Percentiles rank a stretch among this genome's conserved stretches.
These are phyloP conservation scores for Tetragonisca angustula DNA, from an alignment of 2,888 invertebrate genomes.

Conservation along the genomic window DNA sequence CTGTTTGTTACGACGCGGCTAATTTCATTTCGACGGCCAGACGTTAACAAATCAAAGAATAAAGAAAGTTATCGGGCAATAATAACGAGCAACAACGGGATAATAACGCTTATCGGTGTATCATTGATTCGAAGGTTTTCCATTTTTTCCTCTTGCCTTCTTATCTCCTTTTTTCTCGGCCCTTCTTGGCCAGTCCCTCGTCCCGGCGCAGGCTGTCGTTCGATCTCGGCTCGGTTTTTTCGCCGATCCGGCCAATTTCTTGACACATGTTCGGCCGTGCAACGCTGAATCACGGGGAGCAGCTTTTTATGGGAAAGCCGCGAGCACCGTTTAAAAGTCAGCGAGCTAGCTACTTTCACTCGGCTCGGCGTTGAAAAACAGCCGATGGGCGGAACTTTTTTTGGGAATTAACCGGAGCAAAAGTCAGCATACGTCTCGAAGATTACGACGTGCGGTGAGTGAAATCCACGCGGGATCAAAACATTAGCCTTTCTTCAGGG, in stretches of 20 bases:
- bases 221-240: slow-evolving; percentile 46
- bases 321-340: slow-evolving; percentile 72
- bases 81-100: slow-evolving; percentile 20
- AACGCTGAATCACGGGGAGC: slow-evolving; percentile 61
- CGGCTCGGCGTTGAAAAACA: slow-evolving; percentile 69
- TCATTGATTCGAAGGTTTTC: slow-evolving; percentile 34
- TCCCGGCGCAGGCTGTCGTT: slow-evolving; percentile 29
- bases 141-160: neutral
- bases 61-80: slow-evolving; percentile 19
- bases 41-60: slow-evolving; percentile 1
- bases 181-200: neutral
- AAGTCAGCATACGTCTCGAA: slow-evolving; percentile 58
- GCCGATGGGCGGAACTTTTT: slow-evolving; percentile 68
- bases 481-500: slow-evolving; percentile 64
- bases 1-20: neutral
- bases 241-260: slow-evolving; percentile 64
- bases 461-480: slow-evolving; percentile 59
- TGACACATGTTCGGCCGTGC: slow-evolving; percentile 67
- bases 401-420: slow-evolving; percentile 70
- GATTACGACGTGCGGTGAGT: slow-evolving; percentile 67
- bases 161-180: neutral
- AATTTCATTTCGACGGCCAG: neutral
- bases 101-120: slow-evolving; percentile 33
- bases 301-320: slow-evolving; percentile 68
- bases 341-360: slow-evolving; percentile 69